Evolutionary conservation across 2,888 invertebrate genomes (phyloP).

Genomic region (Eudemis profundana): DNA sequence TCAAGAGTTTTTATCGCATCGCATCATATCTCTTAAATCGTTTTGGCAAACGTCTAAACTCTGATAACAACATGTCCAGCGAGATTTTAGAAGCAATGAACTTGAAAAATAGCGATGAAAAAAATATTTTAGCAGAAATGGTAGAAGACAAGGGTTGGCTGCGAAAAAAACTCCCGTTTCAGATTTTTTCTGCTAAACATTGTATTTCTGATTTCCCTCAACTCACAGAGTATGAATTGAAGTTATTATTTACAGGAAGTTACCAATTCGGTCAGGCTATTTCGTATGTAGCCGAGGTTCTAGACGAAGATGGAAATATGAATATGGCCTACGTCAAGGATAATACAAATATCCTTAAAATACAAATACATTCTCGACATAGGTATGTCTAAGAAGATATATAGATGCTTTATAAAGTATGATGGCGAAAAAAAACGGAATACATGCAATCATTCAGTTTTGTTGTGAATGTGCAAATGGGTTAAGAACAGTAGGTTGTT

Average conservation of each 20-base stretch:
- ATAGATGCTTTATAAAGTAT: conserved; percentile 13
- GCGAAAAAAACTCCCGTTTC: conserved; percentile 4
- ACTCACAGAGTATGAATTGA: neutral
- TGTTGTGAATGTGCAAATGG: no score
- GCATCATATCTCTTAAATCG: neutral
- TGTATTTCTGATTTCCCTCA: neutral
- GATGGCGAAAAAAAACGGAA: conserved; percentile 1
- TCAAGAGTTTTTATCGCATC: neutral
- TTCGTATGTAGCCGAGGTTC: conserved; percentile 2
- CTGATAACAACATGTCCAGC: no score
- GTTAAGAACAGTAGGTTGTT: no score
- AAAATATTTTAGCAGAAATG: neutral
- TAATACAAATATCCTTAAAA: neutral
- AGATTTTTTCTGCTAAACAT: neutral
- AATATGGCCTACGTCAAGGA: neutral
- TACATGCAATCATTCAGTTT: neutral
- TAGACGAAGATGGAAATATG: neutral
- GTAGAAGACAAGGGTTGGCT: neutral
- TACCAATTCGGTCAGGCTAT: conserved; percentile 10
- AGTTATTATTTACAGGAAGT: conserved; percentile 2
- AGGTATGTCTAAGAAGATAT: neutral
- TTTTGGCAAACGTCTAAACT: neutral
- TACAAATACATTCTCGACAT: conserved; percentile 3
- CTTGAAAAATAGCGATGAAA: neutral
- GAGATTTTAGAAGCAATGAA: neutral